Evolutionary conservation across 1,140 invertebrate species (phyloP), one percentile per base, ranked within the genome.

Genomic region (Drosophila kanapiae): DNA sequence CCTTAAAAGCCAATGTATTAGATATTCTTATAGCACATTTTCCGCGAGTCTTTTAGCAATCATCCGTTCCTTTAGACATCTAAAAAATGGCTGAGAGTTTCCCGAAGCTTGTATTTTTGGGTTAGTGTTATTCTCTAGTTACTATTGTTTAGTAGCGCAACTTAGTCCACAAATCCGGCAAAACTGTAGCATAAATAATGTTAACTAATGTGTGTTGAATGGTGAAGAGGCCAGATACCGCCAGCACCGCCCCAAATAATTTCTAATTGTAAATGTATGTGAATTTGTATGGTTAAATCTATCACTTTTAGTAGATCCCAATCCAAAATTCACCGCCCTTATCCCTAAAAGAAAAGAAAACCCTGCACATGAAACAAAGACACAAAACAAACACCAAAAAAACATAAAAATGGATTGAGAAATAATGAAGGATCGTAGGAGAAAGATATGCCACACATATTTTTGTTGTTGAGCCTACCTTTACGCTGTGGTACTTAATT

Each of bases 401-500:
- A 38, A 45, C 49, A 47, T 31, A 45, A 60, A 56, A 37, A 61
- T 54, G 35, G n/a, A 69, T 43, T 45, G 10, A 40, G n/a, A 67
- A 53, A 53, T 53, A 49, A 14, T 35, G 13, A 61, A 58, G 31
- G 43, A 42, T 45, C 23, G 31, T 31, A 58, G 18, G 47, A 71
- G 23, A 45, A 71, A 48, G 58, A 70, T 76, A 82, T 75, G 82
- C 61, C 75, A 80, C 64, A 33, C 37, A 74, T 74, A 84, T 88
- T 68, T 80, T 80, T 88, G 18, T 81, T 80, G 78, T 83, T 88
- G 65, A 64, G 62, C 67, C 74, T 80, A 78, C 59, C 56, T 75
- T 43, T 81, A 80, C 80, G 81, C 78, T 88, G 85, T 88, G 84
- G 84, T 88, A 88, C 84, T 88, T 88, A 88, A 84, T 78, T 68